Evolutionary conservation across 2,888 invertebrate species (phyloP), one percentile per base, ranked within the genome.

Genomic region (Diadegma fenestrale): DNA sequence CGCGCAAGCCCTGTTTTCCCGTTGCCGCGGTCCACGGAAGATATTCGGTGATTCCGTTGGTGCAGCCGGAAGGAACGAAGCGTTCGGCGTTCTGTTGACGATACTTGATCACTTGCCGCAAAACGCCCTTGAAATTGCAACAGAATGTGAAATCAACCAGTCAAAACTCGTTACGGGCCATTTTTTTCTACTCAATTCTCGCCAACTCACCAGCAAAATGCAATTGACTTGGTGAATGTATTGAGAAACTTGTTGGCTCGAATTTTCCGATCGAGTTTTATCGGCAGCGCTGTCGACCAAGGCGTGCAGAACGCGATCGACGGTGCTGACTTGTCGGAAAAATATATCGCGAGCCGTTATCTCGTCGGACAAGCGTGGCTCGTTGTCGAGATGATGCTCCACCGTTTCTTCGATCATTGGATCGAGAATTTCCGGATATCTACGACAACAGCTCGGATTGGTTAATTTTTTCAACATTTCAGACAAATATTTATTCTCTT

Each of bases 341-440:
- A 97, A 97, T 61, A 97, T 92, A 93, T 97, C 97, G 88, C 97
- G 96, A 3, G 95, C 93, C 0, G 96, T 96, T n/a, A 97, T 94
- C 76, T 93, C 92, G 4, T 92, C 91, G 0, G 93, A 93, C 0
- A 92, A 87, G 41, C 87, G 90, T n/a, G 90, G 82, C 45, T 93
- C 92, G 0, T 89, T 12, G 61, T 90, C 43, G 93, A 81, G 4
- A 91, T 93, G 81, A 90, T 88, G 0, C 85, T 64, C 54, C 92
- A 92, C 22, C 93, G 85, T 43, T 92, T 90, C 37, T 93, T 93
- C 61, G 75, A 63, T 63, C 30, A 63, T 19, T 37, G 37, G 69
- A 58, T 93, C 92, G 19, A 93, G 85, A 43, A 92, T 90, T 33
- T 93, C 93, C 2, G 91, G 85, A 80, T 91, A 89, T 58, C 93